Conservation (phyloP, 2,888 invertebrate genomes). For the Buathra laborator region DNA sequence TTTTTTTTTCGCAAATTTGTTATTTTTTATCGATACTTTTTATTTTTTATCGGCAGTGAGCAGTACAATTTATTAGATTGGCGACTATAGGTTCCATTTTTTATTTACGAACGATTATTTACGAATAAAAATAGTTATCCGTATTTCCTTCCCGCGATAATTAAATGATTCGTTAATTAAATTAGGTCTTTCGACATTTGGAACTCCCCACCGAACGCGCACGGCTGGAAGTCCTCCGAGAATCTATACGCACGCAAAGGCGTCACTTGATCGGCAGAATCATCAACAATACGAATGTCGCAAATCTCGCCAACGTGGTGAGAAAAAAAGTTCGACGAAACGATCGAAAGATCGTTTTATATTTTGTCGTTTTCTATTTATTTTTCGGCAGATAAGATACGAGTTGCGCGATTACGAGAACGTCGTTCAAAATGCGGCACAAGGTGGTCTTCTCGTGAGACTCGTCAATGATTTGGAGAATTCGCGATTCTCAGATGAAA, state of each 20-base stretch:
- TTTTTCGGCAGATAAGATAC: slow-evolving; percentile 76
- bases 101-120: too few species aligned
- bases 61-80: too few species aligned
- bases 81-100: too few species aligned
- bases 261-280: slow-evolving; percentile 88
- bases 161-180: slow-evolving; percentile 50
- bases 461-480: slow-evolving; percentile 71
- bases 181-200: slow-evolving; percentile 91
- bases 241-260: slow-evolving; percentile 86
- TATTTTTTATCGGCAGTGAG: too few species aligned
- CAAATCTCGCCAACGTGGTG: slow-evolving; percentile 87
- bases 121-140: not conserved
- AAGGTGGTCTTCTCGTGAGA: slow-evolving; percentile 87
- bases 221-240: slow-evolving; percentile 86
- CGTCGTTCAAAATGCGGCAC: slow-evolving; percentile 91
- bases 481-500: slow-evolving; percentile 63
- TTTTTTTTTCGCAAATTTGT: too few species aligned
- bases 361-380: not conserved
- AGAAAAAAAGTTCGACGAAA: slow-evolving; percentile 41
- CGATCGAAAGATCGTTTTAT: not conserved
- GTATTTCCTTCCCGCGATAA: not conserved
- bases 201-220: slow-evolving; percentile 92
- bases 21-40: too few species aligned
- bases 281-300: slow-evolving; percentile 87
- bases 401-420: slow-evolving; percentile 81